phyloP scores from a whole-genome alignment of 1,140 invertebrate species.

The Adelges cooleyi region DNA sequence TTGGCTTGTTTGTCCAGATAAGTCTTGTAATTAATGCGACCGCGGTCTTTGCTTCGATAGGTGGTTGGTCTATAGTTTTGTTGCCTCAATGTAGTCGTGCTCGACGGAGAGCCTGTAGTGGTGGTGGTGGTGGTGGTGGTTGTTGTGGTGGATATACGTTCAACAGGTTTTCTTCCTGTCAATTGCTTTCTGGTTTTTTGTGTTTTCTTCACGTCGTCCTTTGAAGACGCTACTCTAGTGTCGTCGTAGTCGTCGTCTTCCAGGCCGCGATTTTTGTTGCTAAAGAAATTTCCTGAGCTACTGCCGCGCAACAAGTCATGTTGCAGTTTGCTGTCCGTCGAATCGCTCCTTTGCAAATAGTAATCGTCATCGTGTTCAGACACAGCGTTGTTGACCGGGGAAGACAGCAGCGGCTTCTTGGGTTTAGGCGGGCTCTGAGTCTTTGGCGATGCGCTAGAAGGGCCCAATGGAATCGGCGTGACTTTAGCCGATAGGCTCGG shows the following conservation, averaged over 20 bases:
- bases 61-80: slow-evolving; percentile 16
- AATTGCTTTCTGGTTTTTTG: slow-evolving; percentile 30
- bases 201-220: slow-evolving; percentile 37
- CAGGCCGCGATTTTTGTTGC: slow-evolving; percentile 47
- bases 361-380: slow-evolving; percentile 52
- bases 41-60: slow-evolving; percentile 29
- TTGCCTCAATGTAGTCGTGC: neutral
- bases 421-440: slow-evolving; percentile 6
- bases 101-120: neutral
- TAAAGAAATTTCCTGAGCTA: slow-evolving; percentile 57
- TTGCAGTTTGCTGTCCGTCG: slow-evolving; percentile 46
- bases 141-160: slow-evolving; percentile 1
- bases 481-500: slow-evolving; percentile 26
- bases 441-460: slow-evolving; percentile 30
- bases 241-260: slow-evolving; percentile 46
- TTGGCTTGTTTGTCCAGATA: slow-evolving; percentile 15
- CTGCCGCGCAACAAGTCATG: slow-evolving; percentile 40
- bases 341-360: slow-evolving; percentile 61
- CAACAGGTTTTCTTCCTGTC: slow-evolving; percentile 33
- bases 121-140: neutral
- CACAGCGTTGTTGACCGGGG: slow-evolving; percentile 36
- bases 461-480: slow-evolving; percentile 35
- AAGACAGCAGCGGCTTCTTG: slow-evolving; percentile 11
- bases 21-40: slow-evolving; percentile 34
- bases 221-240: slow-evolving; percentile 34